phyloP scores from a whole-genome alignment of 2,797 vertebrate genomes.

The Parotocinclus haroldoi region DNA sequence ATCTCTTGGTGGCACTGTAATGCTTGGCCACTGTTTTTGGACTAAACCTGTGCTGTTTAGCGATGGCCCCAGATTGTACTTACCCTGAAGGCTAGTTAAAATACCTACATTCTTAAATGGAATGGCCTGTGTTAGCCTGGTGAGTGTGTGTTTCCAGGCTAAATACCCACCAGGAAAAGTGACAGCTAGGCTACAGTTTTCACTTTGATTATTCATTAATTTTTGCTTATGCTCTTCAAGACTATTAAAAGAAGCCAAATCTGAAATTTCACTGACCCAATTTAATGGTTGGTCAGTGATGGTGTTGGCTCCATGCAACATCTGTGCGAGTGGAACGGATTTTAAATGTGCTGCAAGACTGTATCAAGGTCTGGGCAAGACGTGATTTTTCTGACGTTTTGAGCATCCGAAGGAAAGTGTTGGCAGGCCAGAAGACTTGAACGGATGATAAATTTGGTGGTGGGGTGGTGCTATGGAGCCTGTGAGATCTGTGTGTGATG shows the following conservation, averaged over 20 bases:
- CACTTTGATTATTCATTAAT: not conserved
- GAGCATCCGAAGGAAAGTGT: constrained; percentile 40
- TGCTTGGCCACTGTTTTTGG: too few relatives aligned
- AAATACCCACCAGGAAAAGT: not conserved
- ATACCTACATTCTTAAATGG: too few relatives aligned
- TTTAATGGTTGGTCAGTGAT: constrained; percentile 43
- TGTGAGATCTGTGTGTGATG: constrained; percentile 46
- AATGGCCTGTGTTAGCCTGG: too few relatives aligned
- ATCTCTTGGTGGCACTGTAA: too few relatives aligned
- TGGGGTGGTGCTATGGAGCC: constrained; percentile 42
- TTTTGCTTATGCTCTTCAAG: not conserved
- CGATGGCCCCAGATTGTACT: too few relatives aligned
- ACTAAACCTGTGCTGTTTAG: too few relatives aligned
- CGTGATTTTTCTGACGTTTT: constrained; percentile 48
- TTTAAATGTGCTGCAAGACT: constrained; percentile 42
- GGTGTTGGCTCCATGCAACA: constrained; percentile 42
- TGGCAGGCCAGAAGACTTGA: constrained; percentile 36
- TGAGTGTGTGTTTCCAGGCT: too few relatives aligned
- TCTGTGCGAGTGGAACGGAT: constrained; percentile 44
- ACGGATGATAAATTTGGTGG: constrained; percentile 39
- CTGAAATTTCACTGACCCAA: constrained; percentile 23
- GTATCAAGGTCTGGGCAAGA: constrained; percentile 42
- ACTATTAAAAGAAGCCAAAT: not conserved
- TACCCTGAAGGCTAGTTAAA: too few relatives aligned
- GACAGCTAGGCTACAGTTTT: not conserved